Conservation (phyloP, 2,113 vertebrate genomes). For the Notarius lentiginosus region DNA sequence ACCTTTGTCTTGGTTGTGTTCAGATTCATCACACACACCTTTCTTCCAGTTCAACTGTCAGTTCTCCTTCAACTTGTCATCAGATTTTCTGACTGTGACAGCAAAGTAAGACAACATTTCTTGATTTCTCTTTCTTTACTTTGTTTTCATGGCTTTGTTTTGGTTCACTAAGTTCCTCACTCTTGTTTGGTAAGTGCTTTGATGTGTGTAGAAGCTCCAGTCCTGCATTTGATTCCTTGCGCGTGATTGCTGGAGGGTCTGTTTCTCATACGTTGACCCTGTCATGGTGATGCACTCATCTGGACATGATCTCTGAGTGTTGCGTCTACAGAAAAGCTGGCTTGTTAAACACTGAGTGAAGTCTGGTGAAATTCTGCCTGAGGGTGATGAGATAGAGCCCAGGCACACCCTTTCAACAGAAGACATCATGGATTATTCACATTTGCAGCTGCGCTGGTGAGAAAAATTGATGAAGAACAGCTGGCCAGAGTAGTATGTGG, state of each 20-base stretch:
- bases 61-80: conserved; percentile 54
- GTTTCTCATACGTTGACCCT: conserved; percentile 54
- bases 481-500: conserved; percentile 61
- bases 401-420: conserved; percentile 60
- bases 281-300: conserved; percentile 57
- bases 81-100: conserved; percentile 59
- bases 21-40: conserved; percentile 67
- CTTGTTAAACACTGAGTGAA: conserved; percentile 54
- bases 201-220: conserved; percentile 41
- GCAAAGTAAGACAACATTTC: conserved; percentile 52
- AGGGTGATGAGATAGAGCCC: conserved; percentile 54
- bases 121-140: conserved; percentile 21
- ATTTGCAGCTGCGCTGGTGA: conserved; percentile 69
- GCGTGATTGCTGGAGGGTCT: conserved; percentile 36
- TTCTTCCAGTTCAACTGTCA: conserved; percentile 64
- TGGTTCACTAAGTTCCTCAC: neutral
- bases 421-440: conserved; percentile 77
- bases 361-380: conserved; percentile 50
- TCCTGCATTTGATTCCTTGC: conserved; percentile 49
- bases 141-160: conserved; percentile 30
- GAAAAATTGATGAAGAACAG: conserved; percentile 76
- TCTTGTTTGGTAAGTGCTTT: conserved; percentile 47
- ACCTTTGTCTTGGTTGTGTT: conserved; percentile 73
- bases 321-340: conserved; percentile 47
- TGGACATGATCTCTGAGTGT: conserved; percentile 45